These are phyloP conservation scores for Rhadina sibilatrix DNA, from an alignment of 2,113 vertebrate genomes.

Conservation along the genomic window DNA sequence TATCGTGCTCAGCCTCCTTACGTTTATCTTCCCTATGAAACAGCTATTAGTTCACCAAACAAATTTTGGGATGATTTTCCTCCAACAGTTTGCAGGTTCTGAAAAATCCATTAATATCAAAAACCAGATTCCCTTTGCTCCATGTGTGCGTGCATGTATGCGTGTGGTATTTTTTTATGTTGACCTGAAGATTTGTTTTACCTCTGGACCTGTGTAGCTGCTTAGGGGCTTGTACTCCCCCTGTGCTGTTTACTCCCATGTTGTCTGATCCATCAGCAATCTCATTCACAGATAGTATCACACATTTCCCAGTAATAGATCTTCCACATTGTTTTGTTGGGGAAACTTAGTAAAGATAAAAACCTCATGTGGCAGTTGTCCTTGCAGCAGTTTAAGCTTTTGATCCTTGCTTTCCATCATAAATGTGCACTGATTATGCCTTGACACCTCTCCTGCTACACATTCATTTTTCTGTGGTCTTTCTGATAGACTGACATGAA, in stretches of 20 bases:
- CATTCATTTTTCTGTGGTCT: neutral
- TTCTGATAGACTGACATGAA: neutral
- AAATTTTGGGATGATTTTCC: slow-evolving; percentile 44
- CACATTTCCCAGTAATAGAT: slow-evolving; percentile 18
- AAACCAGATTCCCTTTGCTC: slow-evolving; percentile 10
- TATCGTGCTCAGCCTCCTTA: neutral
- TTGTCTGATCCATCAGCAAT: slow-evolving; percentile 12
- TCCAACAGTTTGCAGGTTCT: slow-evolving; percentile 23
- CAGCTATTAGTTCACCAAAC: slow-evolving; percentile 4
- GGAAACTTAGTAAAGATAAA: slow-evolving; percentile 34
- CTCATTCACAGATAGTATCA: neutral
- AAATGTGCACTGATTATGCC: neutral
- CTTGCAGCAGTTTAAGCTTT: slow-evolving; percentile 41
- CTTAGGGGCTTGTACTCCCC: neutral
- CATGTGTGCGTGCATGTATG: accelerated
- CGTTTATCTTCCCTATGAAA: slow-evolving; percentile 41
- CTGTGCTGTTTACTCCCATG: neutral
- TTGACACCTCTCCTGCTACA: neutral
- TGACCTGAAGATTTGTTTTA: slow-evolving; percentile 33
- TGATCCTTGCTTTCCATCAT: slow-evolving; percentile 23
- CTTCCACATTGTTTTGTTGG: neutral
- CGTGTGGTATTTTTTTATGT: neutral
- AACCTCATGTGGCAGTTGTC: neutral
- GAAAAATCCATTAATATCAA: slow-evolving; percentile 52
- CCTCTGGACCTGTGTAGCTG: neutral